phyloP scores from a whole-genome alignment of 2,113 vertebrate genomes.

The Thalassarche chlororhynchos region DNA sequence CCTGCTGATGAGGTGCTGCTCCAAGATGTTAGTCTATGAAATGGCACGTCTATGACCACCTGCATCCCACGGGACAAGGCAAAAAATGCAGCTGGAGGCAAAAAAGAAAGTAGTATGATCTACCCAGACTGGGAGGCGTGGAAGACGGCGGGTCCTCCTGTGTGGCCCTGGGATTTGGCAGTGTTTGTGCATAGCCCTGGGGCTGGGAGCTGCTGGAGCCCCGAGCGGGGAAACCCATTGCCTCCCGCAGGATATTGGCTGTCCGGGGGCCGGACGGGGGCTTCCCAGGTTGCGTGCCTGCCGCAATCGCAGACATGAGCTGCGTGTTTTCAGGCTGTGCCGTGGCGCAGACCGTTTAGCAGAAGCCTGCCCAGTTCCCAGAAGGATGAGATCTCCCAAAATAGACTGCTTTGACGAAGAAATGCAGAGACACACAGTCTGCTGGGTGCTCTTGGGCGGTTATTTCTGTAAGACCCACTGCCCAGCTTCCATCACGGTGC shows the following conservation, averaged over 20 bases:
- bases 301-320: rapidly evolving
- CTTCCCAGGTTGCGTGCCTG: not conserved
- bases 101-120: not conserved
- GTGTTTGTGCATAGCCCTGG: not conserved
- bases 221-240: not conserved
- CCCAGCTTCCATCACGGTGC: rapidly evolving
- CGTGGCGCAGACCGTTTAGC: not conserved
- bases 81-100: not conserved
- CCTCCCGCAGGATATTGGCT: rapidly evolving
- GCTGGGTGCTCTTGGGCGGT: not conserved
- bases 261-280: rapidly evolving
- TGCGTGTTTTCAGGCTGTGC: not conserved
- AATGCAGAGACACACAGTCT: not conserved
- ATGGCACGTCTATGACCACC: not conserved
- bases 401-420: not conserved
- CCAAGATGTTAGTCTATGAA: not conserved
- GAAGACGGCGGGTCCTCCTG: rapidly evolving
- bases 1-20: not conserved
- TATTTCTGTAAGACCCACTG: not conserved
- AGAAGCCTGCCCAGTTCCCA: conserved; percentile 23
- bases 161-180: not conserved
- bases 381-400: conserved; percentile 8
- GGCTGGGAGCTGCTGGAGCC: not conserved
- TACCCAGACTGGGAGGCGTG: rapidly evolving
- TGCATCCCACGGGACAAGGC: not conserved